Percentiles rank a stretch among this genome's conserved stretches.
Conservation (phyloP, 2,888 invertebrate species). For the Dynastes hyllus region DNA sequence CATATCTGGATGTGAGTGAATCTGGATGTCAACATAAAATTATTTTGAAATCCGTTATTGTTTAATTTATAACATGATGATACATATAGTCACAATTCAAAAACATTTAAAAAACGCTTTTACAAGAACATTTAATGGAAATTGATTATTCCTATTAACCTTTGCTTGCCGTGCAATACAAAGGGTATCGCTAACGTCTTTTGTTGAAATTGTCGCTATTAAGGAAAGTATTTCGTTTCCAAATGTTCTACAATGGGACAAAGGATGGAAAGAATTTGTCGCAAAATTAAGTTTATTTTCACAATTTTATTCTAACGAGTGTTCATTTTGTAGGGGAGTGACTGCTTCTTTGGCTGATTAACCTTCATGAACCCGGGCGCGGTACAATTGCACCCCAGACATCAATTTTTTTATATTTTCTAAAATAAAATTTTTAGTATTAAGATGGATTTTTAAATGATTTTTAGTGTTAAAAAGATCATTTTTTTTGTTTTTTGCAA, state of each 20-base stretch:
- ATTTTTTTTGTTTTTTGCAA: too few relatives aligned
- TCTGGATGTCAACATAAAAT: slow-evolving; percentile 61
- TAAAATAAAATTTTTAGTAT: too few relatives aligned
- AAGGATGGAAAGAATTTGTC: neutral
- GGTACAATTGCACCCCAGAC: too few relatives aligned
- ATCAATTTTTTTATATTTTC: too few relatives aligned
- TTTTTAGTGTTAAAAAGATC: too few relatives aligned
- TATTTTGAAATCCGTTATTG: neutral
- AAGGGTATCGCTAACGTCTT: neutral
- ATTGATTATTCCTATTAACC: neutral
- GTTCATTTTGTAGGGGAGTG: too few relatives aligned
- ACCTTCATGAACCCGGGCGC: too few relatives aligned
- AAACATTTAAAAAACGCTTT: neutral
- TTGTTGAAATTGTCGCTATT: neutral
- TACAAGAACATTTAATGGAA: neutral
- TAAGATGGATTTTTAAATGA: too few relatives aligned
- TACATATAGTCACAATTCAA: neutral
- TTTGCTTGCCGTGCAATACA: too few relatives aligned
- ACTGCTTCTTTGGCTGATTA: too few relatives aligned
- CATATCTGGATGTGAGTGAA: slow-evolving; percentile 69
- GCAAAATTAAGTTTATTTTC: too few relatives aligned
- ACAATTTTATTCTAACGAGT: too few relatives aligned
- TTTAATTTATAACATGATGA: neutral
- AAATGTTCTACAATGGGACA: neutral
- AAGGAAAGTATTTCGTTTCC: neutral